A percentile compares a stretch with the other conserved stretches of the same genome.
Evolutionary conservation across 2,888 invertebrate genomes (phyloP).

Genomic region (Eledone cirrhosa): DNA sequence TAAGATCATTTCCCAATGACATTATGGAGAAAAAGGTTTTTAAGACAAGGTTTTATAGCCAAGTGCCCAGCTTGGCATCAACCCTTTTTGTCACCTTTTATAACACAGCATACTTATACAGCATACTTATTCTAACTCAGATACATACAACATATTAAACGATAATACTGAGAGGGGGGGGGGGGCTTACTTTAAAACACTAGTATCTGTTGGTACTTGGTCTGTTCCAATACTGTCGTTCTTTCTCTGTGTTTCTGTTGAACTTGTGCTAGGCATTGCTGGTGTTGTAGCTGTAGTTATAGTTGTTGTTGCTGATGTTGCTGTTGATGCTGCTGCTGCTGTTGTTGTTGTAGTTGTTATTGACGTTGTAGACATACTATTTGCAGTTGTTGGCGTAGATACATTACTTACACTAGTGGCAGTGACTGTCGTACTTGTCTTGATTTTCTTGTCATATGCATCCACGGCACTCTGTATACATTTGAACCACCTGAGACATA

Average conservation of each 20-base stretch:
- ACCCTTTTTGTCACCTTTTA: too few relatives aligned
- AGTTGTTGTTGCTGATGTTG: not conserved
- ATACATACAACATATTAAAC: too few relatives aligned
- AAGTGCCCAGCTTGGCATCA: too few relatives aligned
- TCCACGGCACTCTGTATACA: conserved; percentile 55
- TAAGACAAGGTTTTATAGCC: too few relatives aligned
- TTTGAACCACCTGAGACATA: conserved; percentile 54
- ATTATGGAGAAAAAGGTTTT: too few relatives aligned
- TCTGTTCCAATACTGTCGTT: conserved; percentile 21
- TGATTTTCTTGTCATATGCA: conserved; percentile 38
- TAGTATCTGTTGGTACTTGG: not conserved
- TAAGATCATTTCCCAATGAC: too few relatives aligned
- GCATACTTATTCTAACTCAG: too few relatives aligned
- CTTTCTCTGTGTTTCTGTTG: not conserved
- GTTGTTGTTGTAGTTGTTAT: conserved; percentile 8
- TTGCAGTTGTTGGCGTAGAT: not conserved
- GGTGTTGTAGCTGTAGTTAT: not conserved
- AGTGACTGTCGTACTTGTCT: not conserved
- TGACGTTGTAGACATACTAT: not conserved
- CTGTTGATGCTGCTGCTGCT: not conserved
- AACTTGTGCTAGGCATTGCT: not conserved
- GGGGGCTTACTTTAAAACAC: not conserved
- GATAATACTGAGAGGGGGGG: too few relatives aligned
- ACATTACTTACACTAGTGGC: not conserved
- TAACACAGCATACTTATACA: too few relatives aligned